phyloP scores from a whole-genome alignment of 2,113 vertebrate genomes.

The Dromas ardeola region DNA sequence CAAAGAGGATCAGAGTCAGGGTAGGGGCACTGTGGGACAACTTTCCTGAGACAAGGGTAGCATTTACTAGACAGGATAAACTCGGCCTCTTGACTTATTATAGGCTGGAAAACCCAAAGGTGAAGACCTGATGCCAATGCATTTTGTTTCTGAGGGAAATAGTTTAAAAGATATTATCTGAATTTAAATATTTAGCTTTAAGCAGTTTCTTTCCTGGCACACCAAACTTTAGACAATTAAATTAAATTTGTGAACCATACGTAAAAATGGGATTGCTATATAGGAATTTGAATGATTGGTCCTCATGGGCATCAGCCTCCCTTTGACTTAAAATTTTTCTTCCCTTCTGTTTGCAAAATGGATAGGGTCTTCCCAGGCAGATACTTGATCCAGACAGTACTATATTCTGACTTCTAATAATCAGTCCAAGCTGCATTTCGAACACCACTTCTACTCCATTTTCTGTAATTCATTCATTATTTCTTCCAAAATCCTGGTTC shows the following conservation, averaged over 20 bases:
- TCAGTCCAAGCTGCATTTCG: neutral
- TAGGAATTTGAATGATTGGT: neutral
- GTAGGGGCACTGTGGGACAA: neutral
- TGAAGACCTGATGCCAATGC: neutral
- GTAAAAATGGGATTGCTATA: neutral
- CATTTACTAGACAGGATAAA: neutral
- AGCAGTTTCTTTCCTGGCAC: neutral
- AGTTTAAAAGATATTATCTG: neutral
- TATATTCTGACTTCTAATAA: neutral
- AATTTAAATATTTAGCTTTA: neutral
- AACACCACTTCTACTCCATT: neutral
- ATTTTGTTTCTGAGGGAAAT: neutral
- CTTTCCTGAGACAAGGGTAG: neutral
- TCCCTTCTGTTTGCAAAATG: neutral
- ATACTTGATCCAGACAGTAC: neutral
- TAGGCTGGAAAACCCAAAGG: neutral
- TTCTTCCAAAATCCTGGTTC: neutral
- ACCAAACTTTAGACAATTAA: neutral
- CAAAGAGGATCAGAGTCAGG: accelerated
- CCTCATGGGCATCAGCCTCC: neutral
- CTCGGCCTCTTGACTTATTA: neutral
- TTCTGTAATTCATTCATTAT: neutral
- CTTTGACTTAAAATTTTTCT: neutral
- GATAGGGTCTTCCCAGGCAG: neutral
- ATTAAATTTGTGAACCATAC: neutral